These are phyloP conservation scores for Rhynchophorus ferrugineus DNA, from an alignment of 1,140 invertebrate genomes.

Conservation along the genomic window DNA sequence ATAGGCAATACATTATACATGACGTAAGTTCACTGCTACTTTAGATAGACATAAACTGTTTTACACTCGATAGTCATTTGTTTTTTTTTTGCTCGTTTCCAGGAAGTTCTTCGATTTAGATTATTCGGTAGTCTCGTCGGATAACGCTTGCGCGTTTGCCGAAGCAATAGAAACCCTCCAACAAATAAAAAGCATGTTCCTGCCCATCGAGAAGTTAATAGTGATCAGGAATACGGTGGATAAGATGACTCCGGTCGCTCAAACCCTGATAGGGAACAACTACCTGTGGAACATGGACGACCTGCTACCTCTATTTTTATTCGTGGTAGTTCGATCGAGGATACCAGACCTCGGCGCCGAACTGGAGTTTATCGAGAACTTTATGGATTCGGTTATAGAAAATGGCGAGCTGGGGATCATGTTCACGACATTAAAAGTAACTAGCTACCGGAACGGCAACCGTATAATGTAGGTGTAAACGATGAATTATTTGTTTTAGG, in stretches of 20 bases:
- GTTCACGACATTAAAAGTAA: slow-evolving; percentile 75
- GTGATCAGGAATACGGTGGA: slow-evolving; percentile 71
- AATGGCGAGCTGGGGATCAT: slow-evolving; percentile 75
- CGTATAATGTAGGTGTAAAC: slow-evolving; percentile 17
- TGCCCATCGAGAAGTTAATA: slow-evolving; percentile 68
- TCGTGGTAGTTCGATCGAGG: slow-evolving; percentile 70
- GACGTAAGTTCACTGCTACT: too few relatives aligned
- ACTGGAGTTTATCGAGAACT: slow-evolving; percentile 76
- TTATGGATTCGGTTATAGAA: slow-evolving; percentile 66
- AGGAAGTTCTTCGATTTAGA: slow-evolving; percentile 17
- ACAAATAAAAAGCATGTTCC: slow-evolving; percentile 69
- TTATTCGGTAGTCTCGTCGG: slow-evolving; percentile 10
- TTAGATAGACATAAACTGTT: too few relatives aligned
- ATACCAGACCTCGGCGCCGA: slow-evolving; percentile 79
- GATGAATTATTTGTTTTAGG: slow-evolving; percentile 40
- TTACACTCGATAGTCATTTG: too few relatives aligned
- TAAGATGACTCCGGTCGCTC: slow-evolving; percentile 64
- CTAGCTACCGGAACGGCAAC: slow-evolving; percentile 17
- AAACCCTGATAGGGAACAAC: slow-evolving; percentile 44
- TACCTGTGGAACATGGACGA: slow-evolving; percentile 81
- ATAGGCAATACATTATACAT: too few relatives aligned
- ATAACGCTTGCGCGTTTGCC: slow-evolving; percentile 43
- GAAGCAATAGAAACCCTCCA: slow-evolving; percentile 67
- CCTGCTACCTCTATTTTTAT: slow-evolving; percentile 78
- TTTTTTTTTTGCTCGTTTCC: slow-evolving; percentile 8